Base-by-base conservation (phyloP, 2,888 invertebrate genomes). In the Ptychoptera contaminata region DNA sequence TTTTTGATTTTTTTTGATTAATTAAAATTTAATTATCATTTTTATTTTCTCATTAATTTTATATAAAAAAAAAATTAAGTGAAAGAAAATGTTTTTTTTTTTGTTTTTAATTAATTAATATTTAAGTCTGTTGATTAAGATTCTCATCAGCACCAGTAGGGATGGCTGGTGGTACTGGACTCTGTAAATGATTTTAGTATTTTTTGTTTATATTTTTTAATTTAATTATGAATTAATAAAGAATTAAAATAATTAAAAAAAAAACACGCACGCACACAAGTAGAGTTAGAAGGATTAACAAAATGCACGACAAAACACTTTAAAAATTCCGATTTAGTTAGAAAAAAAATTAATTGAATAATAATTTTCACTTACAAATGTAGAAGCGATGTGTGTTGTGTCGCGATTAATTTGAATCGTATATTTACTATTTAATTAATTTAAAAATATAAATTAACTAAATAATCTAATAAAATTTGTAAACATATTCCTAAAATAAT, bases 111-210 rank as follows among this genome's bases (percentile, higher is more conserved):
- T 16, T 16, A 40, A 31, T 47, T 42, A n/a, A n/a, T n/a, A 44
- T 52, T 65, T 72, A 72, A 67, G 67, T 71, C 60, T 74, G 71
- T 59, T 78, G 76, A 68, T 81, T 81, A 68, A 81, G 71, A 69
- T 81, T 81, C 63, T 79, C 81, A 62, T 82, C 82, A 55, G 79
- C 65, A 76, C 76, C 60, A 76, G 75, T 58, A 67, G 68, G 61
- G 69, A 71, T 61, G 66, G 64, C 56, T 65, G 70, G 70, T 60
- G 79, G 80, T 61, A 76, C 68, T 58, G 81, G 81, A 69, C 78
- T 81, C 82, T 82, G 72, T 65, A n/a, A 30, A 44, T 38, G n/a
- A 47, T 43, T 31, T 40, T 29, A 40, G 23, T 29, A 30, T 40
- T 14, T 37, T 42, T 43, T 42, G 16, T 23, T 32, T 44, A 49